Conservation (phyloP, 2,113 vertebrate species). For the Cercocebus atys region DNA sequence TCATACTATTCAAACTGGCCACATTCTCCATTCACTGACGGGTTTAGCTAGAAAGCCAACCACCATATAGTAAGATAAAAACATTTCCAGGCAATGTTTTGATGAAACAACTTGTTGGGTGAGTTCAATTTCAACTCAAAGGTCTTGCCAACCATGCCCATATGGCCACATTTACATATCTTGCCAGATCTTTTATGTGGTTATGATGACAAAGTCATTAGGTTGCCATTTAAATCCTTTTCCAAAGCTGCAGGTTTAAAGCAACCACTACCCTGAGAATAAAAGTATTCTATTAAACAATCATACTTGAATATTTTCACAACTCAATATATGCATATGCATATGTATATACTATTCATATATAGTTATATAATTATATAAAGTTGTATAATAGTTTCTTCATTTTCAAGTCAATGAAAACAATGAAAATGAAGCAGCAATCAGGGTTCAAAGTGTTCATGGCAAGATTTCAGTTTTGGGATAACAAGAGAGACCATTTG, state of each 20-base stretch:
- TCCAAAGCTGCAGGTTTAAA: slow-evolving; percentile 25
- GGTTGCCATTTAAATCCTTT: slow-evolving; percentile 32
- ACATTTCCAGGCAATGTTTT: slow-evolving; percentile 43
- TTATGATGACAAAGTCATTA: slow-evolving; percentile 58
- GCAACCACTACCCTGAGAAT: neutral
- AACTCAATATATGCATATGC: neutral
- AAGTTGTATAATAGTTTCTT: neutral
- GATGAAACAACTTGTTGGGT: slow-evolving; percentile 57
- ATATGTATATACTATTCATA: neutral
- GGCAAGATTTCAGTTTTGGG: neutral
- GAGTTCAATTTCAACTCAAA: slow-evolving; percentile 38
- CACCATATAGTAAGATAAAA: neutral
- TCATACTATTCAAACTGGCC: neutral
- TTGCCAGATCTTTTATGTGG: slow-evolving; percentile 53
- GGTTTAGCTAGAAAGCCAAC: neutral
- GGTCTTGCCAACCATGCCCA: slow-evolving; percentile 42
- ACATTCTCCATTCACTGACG: neutral
- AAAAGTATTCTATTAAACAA: neutral
- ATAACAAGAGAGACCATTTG: neutral
- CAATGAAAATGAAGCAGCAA: neutral
- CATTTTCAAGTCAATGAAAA: slow-evolving; percentile 28
- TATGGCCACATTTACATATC: neutral
- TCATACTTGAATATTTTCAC: neutral
- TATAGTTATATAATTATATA: neutral
- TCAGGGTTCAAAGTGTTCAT: neutral